Base-by-base conservation (phyloP, 2,113 vertebrate genomes). In the Cyanocitta stelleri region DNA sequence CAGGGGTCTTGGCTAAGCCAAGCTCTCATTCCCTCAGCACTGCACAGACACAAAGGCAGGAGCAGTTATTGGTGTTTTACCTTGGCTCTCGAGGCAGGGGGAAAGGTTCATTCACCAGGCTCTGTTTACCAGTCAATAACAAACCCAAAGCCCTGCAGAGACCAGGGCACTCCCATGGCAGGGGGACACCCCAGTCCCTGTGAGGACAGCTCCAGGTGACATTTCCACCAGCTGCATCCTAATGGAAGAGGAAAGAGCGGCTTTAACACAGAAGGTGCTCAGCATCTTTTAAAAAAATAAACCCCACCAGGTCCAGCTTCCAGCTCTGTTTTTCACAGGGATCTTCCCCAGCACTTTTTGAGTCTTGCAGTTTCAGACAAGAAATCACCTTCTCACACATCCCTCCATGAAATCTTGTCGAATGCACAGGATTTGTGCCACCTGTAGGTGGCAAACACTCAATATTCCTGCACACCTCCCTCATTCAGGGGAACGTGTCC, bases 331-430 rank as follows among this genome's bases (percentile, higher is more conserved):
- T 20, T 48, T 27, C 32, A 33, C 2, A 39, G 23, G 12, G 58
- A 33, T 14, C 46, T 20, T 35, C 48, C 24, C 13, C 29, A 6
- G 32, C 62, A 13, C 17, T 35, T 51, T 48, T 48, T 39, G 23
- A 52, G 52, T 35, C 16, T 14, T 48, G 21, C 19, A 35, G 13
- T 30, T 3, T 1, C 16, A 62, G 32, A 7, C 16, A 26, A 35
- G 16, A 71, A n/a, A 8, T 23, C 23, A 24, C 30, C 56, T 33
- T 49, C 15, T 6, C 3, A 13, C 19, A 12, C 7, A 7, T 3
- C 13, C 3, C 16, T 10, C 24, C 44, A 13, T 0, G 0, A 62
- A 32, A 35, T 21, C 33, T 16, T 18, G 9, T 35, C 10, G 30
- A 64, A 55, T 10, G 18, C 23, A 30, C 6, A 3, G 39, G 62